phyloP scores from a whole-genome alignment of 2,113 vertebrate genomes.

The Polyodon spathula region DNA sequence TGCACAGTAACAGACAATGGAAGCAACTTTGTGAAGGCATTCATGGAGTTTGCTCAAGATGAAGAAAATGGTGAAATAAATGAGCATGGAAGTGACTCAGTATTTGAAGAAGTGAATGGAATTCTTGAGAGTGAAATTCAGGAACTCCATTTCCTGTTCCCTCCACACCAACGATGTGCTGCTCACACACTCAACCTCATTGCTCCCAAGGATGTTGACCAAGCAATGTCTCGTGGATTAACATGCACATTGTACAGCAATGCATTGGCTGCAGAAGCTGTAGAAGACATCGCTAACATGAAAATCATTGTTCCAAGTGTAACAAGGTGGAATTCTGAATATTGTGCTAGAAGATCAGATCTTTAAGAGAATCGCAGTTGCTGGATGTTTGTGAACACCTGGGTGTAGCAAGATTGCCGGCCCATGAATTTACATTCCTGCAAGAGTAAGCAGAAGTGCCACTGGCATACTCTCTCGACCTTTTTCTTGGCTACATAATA shows the following conservation, averaged over 20 bases:
- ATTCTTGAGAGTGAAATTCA: constrained; percentile 44
- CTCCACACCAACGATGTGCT: constrained; percentile 43
- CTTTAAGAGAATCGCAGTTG: not conserved
- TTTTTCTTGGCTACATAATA: not conserved
- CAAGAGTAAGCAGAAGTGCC: not conserved
- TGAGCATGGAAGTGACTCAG: constrained; percentile 29
- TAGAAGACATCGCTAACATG: constrained; percentile 48
- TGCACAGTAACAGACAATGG: constrained; percentile 49
- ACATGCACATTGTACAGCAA: constrained; percentile 46
- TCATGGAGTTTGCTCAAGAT: constrained; percentile 48
- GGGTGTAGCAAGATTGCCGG: not conserved
- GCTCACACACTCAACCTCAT: constrained; percentile 49
- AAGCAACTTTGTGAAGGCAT: constrained; percentile 47
- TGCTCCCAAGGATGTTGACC: constrained; percentile 47
- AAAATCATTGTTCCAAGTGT: constrained; percentile 33
- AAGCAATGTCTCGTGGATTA: constrained; percentile 45
- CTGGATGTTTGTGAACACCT: not conserved
- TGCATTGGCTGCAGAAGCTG: constrained; percentile 34
- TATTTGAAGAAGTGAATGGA: constrained; percentile 41
- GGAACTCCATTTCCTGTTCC: constrained; percentile 47
- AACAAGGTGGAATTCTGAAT: constrained; percentile 52
- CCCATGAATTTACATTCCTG: not conserved
- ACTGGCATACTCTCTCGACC: not conserved
- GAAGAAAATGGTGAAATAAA: constrained; percentile 31
- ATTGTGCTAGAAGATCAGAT: constrained; percentile 41